Conservation (phyloP, 2,888 invertebrate genomes). For the Conistra vaccinii region DNA sequence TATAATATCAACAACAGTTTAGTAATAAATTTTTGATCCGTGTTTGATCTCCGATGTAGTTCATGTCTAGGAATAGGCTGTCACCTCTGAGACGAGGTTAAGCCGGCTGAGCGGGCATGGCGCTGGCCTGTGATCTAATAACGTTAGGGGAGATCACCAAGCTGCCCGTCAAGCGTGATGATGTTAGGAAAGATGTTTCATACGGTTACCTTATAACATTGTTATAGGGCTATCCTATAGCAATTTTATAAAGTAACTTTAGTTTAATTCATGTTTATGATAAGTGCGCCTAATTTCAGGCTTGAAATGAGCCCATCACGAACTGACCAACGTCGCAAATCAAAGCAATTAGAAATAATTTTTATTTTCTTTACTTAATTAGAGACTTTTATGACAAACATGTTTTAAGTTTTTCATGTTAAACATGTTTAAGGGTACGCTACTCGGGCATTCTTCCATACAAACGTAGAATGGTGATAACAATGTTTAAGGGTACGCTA, state of each 20-base stretch:
- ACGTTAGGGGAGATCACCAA: conserved; percentile 40
- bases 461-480: no score
- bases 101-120: conserved; percentile 40
- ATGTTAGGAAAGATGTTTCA: conserved; percentile 16
- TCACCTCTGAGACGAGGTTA: conserved; percentile 40
- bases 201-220: background rate
- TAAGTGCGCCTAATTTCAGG: background rate
- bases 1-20: background rate
- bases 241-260: background rate
- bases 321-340: background rate
- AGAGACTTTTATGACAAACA: background rate
- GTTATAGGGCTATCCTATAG: background rate
- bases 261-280: background rate
- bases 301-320: background rate
- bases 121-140: conserved; percentile 38
- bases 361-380: no score
- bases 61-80: conserved; percentile 22
- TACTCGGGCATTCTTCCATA: no score
- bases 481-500: no score
- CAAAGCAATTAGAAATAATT: background rate
- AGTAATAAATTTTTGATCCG: conserved; percentile 7
- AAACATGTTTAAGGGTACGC: background rate
- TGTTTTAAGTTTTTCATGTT: background rate
- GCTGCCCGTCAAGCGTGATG: conserved; percentile 18
- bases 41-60: conserved; percentile 22